A percentile compares a stretch with the other conserved stretches of the same genome.
These are phyloP conservation scores for Probosciger aterrimus DNA, from an alignment of 2,113 vertebrate genomes.

Conservation along the genomic window DNA sequence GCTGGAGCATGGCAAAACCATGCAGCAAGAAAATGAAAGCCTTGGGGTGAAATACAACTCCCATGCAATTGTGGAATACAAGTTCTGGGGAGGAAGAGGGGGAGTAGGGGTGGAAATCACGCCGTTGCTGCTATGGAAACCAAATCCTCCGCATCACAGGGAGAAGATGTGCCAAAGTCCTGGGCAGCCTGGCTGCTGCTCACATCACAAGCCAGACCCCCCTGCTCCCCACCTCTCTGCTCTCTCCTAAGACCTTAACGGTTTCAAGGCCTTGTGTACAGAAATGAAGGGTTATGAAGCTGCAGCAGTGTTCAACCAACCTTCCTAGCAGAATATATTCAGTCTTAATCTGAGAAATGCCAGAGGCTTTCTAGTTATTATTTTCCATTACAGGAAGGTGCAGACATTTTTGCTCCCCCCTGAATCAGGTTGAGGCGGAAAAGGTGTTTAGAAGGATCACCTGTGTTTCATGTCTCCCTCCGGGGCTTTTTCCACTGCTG, in stretches of 20 bases:
- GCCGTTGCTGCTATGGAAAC: constrained; percentile 23
- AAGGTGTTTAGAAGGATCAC: not conserved
- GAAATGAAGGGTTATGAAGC: not conserved
- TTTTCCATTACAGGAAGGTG: not conserved
- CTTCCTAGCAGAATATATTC: not conserved
- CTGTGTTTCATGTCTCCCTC: not conserved
- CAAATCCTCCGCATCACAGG: constrained; percentile 5
- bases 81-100: not conserved
- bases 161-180: constrained; percentile 3
- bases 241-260: not conserved
- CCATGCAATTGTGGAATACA: not conserved
- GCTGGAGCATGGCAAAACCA: accelerated
- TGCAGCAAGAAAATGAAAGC: not conserved
- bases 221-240: not conserved
- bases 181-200: constrained; percentile 1
- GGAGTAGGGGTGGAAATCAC: not conserved
- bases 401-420: not conserved
- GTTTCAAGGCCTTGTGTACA: not conserved
- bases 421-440: not conserved
- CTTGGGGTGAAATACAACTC: not conserved
- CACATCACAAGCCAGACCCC: not conserved
- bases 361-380: not conserved
- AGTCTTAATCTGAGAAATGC: not conserved
- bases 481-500: not conserved
- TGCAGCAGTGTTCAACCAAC: not conserved